Conservation (phyloP, 2,888 invertebrate species). For the Aphelenchoides bicaudatus region DNA sequence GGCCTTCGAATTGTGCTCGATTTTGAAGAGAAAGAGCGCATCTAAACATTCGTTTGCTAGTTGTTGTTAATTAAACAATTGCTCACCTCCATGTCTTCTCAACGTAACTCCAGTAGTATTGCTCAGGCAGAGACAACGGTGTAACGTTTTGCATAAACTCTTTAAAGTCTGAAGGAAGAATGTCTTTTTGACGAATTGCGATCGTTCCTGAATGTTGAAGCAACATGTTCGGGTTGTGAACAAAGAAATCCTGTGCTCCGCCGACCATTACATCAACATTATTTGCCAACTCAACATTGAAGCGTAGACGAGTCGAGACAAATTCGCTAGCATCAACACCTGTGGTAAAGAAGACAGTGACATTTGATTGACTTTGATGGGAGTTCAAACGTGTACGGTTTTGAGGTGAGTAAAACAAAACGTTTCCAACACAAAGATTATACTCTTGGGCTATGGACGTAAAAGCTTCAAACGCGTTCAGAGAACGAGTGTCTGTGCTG, state of each 20-base stretch:
- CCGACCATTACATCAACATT: conserved; percentile 37
- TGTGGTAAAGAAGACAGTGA: conserved; percentile 44
- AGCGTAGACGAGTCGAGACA: conserved; percentile 24
- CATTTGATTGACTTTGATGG: conserved; percentile 38
- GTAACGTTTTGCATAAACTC: conserved; percentile 33
- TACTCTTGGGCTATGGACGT: conserved; percentile 42
- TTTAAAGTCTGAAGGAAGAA: conserved; percentile 6
- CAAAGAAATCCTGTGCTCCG: conserved; percentile 56
- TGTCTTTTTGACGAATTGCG: conserved; percentile 49
- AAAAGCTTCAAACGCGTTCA: conserved; percentile 46
- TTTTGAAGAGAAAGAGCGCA: conserved; percentile 50
- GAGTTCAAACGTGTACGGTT: conserved; percentile 9
- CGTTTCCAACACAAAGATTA: conserved; percentile 51
- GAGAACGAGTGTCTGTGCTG: conserved; percentile 39
- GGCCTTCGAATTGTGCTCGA: conserved; percentile 46
- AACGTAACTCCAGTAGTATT: conserved; percentile 46
- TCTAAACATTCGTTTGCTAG: too few species aligned
- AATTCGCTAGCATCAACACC: conserved; percentile 31
- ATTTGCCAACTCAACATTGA: conserved; percentile 10
- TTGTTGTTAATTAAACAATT: too few species aligned
- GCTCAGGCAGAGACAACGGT: conserved; percentile 54
- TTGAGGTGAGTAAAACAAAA: conserved; percentile 21
- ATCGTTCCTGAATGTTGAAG: conserved; percentile 48
- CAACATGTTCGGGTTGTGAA: conserved; percentile 36
- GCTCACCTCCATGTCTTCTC: conserved; percentile 38